Evolutionary conservation across 1,140 invertebrate species (phyloP).

Genomic region (Atta cephalotes): DNA sequence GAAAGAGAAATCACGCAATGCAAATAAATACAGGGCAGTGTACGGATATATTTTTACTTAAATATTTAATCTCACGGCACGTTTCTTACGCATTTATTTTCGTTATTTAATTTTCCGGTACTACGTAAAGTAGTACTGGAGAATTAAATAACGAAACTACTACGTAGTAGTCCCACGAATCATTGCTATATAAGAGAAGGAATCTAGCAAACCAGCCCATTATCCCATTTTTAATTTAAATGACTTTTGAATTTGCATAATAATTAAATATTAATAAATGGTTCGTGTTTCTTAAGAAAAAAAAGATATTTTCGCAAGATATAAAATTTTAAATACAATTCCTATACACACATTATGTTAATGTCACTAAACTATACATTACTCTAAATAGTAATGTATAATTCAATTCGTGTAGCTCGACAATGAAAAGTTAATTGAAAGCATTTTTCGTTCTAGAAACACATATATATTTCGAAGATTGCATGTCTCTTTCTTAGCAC

Average conservation of each 20-base stretch:
- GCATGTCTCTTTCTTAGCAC: neutral
- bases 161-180: neutral
- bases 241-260: neutral
- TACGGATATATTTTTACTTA: conserved; percentile 39
- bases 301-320: conserved; percentile 1
- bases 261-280: conserved; percentile 10
- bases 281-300: neutral
- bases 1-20: conserved; percentile 54
- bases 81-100: conserved; percentile 10
- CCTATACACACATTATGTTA: neutral
- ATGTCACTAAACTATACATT: neutral
- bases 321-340: conserved; percentile 9
- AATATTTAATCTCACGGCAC: conserved; percentile 32
- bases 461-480: neutral
- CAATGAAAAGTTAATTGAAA: conserved; percentile 2
- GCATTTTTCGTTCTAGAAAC: neutral
- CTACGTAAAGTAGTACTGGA: neutral
- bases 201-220: neutral
- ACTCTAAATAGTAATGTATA: neutral
- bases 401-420: neutral
- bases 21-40: conserved; percentile 44
- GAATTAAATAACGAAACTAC: too few species aligned
- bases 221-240: conserved; percentile 11
- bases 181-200: neutral
- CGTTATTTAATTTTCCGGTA: conserved; percentile 18